Evolutionary conservation across 1,140 invertebrate species (phyloP), one percentile per base, ranked within the genome.

Genomic region (Drosophila quadrilineata): DNA sequence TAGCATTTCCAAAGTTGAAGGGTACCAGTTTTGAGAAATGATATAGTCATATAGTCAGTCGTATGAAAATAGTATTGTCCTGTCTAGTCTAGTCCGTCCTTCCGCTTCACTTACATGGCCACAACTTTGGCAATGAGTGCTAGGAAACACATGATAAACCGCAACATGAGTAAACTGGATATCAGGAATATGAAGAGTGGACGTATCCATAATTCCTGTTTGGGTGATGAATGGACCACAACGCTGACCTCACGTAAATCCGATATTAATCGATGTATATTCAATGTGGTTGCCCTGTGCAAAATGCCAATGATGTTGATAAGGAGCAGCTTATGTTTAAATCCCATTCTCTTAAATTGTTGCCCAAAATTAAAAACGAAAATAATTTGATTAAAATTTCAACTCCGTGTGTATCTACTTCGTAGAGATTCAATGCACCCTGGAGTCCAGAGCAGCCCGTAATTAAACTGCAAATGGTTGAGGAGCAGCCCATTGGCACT

Each of bases 401-500:
- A 43, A 50, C 28, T 36, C 5, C n/a, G 8, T 40, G n/a, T 8
- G 16, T 21, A 24, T 50, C 6, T 43, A 41, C 33, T 14, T 46
- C 29, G 0, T 38, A 89, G 89, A 87, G 75, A 59, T 96, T 96
- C 73, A 85, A 91, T 49, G 91, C 92, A 41, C 94, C 95, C 0
- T 95, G 95, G 94, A 95, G 94, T 0, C 91, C 92, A 74, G 93
- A 93, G 31, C 93, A 93, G 75, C 93, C 93, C 3, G 91, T 90
- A 36, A 95, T 94, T 86, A 91, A 90, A 58, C 92, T 93, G 77
- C 93, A 94, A 66, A 92, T 98, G 60, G 91, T 93, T 43, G 97
- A 98, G 90, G 96, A 97, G 89, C 94, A 95, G 71, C 95, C 96
- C 0, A 89, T 94, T 6, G 95, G 95, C 17, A 94, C 95, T 0